Base-by-base conservation (phyloP, 2,888 invertebrate genomes). In the Heteromyza rotundicornis region DNA sequence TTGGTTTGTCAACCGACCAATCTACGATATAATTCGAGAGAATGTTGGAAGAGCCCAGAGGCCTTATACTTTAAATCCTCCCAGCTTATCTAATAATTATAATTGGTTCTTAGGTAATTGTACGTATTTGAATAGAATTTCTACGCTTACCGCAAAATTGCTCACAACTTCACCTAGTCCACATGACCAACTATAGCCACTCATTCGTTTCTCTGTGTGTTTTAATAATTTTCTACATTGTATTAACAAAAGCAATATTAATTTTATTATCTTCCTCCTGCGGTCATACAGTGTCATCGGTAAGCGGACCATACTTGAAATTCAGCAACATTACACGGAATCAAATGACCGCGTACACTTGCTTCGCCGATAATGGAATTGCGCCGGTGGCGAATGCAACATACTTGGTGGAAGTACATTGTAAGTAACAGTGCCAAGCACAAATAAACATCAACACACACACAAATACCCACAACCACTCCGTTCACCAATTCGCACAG, bases 371-470 rank as follows among this genome's bases (percentile, higher is more conserved):
- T 80, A 97, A 97, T 80, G 95, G 95, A 1, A 89, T 96, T 75
- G 89, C 92, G 44, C 95, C 95, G 0, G 86, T 90, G 20, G 90
- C 90, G 22, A 91, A 89, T 80, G 90, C 92, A 79, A 90, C 90
- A 14, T 94, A 92, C 68, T 87, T 88, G 59, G 87, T 96, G n/a
- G 92, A 94, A 82, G 93, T 96, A 8, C 91, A 94, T 76, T 96
- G 96, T 96, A 84, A 92, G 93, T 89, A 78, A 63, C 3, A 27
- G 19, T 1, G n/a, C 19, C 52, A 36, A 40, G 17, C 49, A 22
- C n/a, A n/a, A n/a, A n/a, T n/a, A n/a, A n/a, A n/a, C n/a, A n/a
- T n/a, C n/a, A n/a, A 32, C 40, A 16, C 24, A 52, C 23, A 16
- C 22, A 52, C 22, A 52, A 14, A 24, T 16, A 24, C 16, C 2